Evolutionary conservation across 2,888 invertebrate genomes (phyloP), one percentile per base, ranked within the genome.

Genomic region (Aphrophora alni): DNA sequence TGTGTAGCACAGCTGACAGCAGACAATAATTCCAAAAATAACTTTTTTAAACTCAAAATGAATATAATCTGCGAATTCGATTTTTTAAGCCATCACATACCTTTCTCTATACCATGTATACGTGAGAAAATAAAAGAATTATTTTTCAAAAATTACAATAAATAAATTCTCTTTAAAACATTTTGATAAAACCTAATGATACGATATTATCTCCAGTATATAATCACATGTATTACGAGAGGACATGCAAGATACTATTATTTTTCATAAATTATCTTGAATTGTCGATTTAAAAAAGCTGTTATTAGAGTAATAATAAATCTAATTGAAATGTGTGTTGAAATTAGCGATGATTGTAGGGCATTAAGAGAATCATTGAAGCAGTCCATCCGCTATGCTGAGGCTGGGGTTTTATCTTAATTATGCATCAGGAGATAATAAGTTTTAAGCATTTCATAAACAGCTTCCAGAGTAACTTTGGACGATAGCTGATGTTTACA

Each of bases 321-420:
- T 59, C 21, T 59, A 59, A 59, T 59, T 59, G 59, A 59, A 59
- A 59, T 59, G 59, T 59, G 21, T 59, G 59, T 59, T 59, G 59
- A 59, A 59, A 59, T 59, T 59, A 59, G 59, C 59, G 14, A n/a
- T 59, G 59, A 59, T 59, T 59, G 59, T 59, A n/a, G 21, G 59
- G 5, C 59, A 59, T 59, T 59, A 59, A 59, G 59, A 59, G 21
- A 59, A 10, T 12, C 21, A 59, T 59, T 59, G 59, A 14, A 59
- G 21, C 59, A 21, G 21, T 59, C 14, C 59, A 21, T 21, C 59
- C 21, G 59, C 59, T 7, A 21, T 8, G 59, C 21, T 59, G 12
- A 7, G 14, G 3, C 12, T 44, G 12, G 21, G 21, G 21, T 21
- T 1, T n/a, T 59, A 59, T 59, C 59, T 59, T 59, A 59, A 59